These are phyloP conservation scores for Saguinus midas DNA, from an alignment of 2,113 vertebrate genomes.

Conservation along the genomic window DNA sequence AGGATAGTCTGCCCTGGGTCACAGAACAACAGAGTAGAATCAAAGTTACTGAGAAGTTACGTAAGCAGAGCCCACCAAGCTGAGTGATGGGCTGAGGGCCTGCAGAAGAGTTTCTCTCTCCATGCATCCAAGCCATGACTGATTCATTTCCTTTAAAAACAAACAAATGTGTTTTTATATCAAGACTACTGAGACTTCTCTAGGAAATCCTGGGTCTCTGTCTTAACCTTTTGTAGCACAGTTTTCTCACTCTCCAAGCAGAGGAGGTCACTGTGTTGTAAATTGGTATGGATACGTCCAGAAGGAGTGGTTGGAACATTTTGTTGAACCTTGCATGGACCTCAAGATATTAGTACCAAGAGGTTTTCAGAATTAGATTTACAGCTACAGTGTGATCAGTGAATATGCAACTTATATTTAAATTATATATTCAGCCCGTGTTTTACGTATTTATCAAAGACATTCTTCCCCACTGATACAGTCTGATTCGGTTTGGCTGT, in stretches of 20 bases:
- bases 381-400: not conserved
- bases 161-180: slow-evolving; percentile 52
- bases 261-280: not conserved
- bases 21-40: not conserved
- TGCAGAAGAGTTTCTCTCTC: not conserved
- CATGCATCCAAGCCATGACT: not conserved
- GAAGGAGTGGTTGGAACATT: not conserved
- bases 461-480: not conserved
- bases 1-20: not conserved
- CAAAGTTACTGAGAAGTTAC: not conserved
- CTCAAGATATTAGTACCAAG: not conserved
- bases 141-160: slow-evolving; percentile 57
- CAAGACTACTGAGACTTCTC: not conserved
- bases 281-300: not conserved
- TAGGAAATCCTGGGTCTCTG: not conserved
- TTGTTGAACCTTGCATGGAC: not conserved
- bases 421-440: not conserved
- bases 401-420: not conserved
- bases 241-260: not conserved
- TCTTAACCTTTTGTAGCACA: not conserved
- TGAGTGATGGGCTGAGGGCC: not conserved
- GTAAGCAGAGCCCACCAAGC: not conserved
- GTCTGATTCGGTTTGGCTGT: not conserved
- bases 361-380: not conserved
- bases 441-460: not conserved